Percentiles rank a stretch among this genome's conserved stretches.
Evolutionary conservation across 2,797 vertebrate species (phyloP).

Genomic region (Urophycis tenuis): DNA sequence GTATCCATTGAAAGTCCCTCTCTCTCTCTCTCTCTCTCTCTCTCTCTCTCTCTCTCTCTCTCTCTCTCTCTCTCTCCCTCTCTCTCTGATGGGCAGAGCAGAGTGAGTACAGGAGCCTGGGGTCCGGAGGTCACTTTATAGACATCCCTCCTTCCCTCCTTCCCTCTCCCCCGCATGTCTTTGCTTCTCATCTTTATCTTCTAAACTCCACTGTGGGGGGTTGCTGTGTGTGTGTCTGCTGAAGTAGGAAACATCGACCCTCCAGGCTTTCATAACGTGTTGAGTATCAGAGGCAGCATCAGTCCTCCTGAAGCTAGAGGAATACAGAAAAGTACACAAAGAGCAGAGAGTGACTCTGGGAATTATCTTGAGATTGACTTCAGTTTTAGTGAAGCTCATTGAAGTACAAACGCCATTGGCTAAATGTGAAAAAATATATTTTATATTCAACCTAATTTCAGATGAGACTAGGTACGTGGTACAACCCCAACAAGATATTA

Average conservation of each 20-base stretch:
- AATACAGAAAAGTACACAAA: neutral
- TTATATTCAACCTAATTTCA: neutral
- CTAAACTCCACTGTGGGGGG: constrained; percentile 10
- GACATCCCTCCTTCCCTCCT: constrained; percentile 6
- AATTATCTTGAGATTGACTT: neutral
- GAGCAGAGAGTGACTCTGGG: neutral
- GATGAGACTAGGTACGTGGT: neutral
- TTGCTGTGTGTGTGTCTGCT: neutral
- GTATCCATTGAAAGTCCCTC: neutral
- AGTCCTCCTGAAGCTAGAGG: neutral
- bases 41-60: no score
- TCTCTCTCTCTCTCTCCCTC: no score
- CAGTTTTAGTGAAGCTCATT: neutral
- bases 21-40: neutral
- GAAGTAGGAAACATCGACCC: neutral
- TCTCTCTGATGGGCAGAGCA: constrained; percentile 27
- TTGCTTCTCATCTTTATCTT: constrained; percentile 2
- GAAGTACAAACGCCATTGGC: neutral
- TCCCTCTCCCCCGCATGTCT: constrained; percentile 7
- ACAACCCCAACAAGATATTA: neutral
- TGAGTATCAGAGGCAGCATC: neutral
- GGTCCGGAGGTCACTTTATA: constrained; percentile 26
- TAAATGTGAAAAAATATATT: neutral
- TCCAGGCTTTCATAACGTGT: neutral
- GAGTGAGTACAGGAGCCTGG: constrained; percentile 37